Conservation (phyloP, 2,113 vertebrate genomes). For the Suncus etruscus region DNA sequence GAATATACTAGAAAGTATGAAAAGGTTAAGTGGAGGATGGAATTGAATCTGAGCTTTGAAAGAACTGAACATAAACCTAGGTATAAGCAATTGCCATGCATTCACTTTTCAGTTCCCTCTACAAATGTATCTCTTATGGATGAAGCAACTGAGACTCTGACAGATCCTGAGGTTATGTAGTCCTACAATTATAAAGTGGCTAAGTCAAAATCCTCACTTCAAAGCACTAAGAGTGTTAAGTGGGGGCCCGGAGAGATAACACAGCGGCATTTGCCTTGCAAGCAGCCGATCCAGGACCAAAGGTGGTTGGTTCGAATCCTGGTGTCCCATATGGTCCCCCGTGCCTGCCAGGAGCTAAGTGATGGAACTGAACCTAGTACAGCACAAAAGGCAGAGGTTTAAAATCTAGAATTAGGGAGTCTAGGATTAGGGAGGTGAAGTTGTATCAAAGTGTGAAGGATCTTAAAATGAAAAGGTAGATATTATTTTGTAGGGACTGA, state of each 20-base stretch:
- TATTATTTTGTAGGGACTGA: neutral
- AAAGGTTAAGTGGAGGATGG: neutral
- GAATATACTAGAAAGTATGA: neutral
- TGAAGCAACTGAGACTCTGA: conserved; percentile 24
- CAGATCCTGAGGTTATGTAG: neutral
- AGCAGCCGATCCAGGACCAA: no score
- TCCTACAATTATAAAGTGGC: neutral
- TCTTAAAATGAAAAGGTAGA: neutral
- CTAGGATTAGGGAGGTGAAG: neutral
- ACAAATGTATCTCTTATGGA: conserved; percentile 4
- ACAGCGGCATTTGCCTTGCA: no score
- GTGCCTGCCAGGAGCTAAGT: no score
- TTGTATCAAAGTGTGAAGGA: neutral
- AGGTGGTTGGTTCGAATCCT: no score
- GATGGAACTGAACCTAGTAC: neutral
- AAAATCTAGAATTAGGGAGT: neutral
- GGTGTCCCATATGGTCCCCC: no score
- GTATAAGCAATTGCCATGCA: neutral
- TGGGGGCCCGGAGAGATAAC: no score
- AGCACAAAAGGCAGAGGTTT: neutral
- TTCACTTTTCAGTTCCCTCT: conserved; percentile 38
- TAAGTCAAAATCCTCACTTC: neutral
- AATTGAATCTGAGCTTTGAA: neutral
- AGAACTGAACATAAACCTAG: neutral
- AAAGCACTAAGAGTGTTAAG: neutral